Conservation (phyloP, 2,888 invertebrate genomes). For the Hipparchia semele region DNA sequence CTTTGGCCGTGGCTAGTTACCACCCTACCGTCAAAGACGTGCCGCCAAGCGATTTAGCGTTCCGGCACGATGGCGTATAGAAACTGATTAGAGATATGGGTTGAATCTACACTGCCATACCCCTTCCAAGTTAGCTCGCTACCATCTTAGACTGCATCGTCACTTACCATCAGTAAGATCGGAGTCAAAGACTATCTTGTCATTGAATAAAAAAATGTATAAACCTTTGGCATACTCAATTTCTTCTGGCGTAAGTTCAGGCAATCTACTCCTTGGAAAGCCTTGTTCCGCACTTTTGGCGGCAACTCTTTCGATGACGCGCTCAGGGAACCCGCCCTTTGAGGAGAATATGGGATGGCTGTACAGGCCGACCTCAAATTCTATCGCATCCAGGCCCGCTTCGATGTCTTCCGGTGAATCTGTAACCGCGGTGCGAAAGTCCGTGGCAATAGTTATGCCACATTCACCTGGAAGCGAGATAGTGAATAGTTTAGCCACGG, state of each 20-base stretch:
- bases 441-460: conserved; percentile 66
- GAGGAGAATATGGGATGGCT: conserved; percentile 73
- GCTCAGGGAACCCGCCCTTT: conserved; percentile 75
- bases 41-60: no score
- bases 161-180: no score
- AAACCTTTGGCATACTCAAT: conserved; percentile 60
- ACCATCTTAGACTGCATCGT: no score
- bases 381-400: conserved; percentile 56
- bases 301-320: conserved; percentile 66
- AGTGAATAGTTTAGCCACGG: neutral
- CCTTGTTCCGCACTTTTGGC: conserved; percentile 75
- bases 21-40: no score
- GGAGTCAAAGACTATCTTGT: no score
- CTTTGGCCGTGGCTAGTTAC: no score
- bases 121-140: no score
- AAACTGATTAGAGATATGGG: no score
- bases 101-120: no score
- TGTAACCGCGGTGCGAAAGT: conserved; percentile 57
- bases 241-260: conserved; percentile 70
- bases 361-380: conserved; percentile 66
- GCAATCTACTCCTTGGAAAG: conserved; percentile 69
- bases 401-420: conserved; percentile 57
- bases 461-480: conserved; percentile 50
- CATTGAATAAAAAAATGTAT: no score
- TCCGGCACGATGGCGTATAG: no score